Evolutionary conservation across 2,113 vertebrate genomes (phyloP).

Genomic region (Hippotragus niger): DNA sequence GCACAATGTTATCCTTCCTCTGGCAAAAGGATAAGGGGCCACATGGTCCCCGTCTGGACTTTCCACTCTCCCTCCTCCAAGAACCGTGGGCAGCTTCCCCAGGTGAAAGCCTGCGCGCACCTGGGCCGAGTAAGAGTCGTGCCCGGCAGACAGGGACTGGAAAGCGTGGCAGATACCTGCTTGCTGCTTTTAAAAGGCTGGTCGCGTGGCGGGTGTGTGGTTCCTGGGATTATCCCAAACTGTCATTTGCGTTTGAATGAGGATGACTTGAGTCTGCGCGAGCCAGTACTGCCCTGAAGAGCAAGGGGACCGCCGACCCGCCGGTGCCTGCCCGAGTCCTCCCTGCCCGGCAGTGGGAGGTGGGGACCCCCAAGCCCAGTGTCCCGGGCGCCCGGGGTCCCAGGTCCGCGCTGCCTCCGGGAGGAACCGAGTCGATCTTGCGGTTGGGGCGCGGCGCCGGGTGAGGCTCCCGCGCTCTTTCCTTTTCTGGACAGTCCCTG

Average conservation of each 20-base stretch:
- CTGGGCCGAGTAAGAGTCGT: background rate
- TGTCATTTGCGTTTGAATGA: background rate
- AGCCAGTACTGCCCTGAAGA: no score
- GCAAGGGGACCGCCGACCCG: background rate
- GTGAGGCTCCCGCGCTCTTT: background rate
- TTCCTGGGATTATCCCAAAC: background rate
- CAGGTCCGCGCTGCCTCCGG: background rate
- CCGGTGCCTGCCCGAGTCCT: background rate
- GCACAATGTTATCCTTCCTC: background rate
- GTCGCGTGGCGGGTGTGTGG: background rate
- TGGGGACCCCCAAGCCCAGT: background rate
- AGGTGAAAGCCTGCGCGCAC: background rate
- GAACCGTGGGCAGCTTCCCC: fast-evolving
- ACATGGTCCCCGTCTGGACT: background rate
- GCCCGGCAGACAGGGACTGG: fast-evolving
- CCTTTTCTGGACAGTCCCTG: background rate
- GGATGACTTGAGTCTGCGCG: background rate
- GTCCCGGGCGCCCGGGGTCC: background rate
- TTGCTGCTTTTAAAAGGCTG: background rate
- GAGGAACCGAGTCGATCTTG: background rate
- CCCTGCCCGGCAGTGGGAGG: background rate
- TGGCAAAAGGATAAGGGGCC: background rate
- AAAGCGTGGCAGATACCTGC: background rate
- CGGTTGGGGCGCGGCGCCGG: background rate
- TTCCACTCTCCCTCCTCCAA: fast-evolving